Evolutionary conservation across 2,113 vertebrate genomes (phyloP).

Genomic region (Orientallactaga bullata): DNA sequence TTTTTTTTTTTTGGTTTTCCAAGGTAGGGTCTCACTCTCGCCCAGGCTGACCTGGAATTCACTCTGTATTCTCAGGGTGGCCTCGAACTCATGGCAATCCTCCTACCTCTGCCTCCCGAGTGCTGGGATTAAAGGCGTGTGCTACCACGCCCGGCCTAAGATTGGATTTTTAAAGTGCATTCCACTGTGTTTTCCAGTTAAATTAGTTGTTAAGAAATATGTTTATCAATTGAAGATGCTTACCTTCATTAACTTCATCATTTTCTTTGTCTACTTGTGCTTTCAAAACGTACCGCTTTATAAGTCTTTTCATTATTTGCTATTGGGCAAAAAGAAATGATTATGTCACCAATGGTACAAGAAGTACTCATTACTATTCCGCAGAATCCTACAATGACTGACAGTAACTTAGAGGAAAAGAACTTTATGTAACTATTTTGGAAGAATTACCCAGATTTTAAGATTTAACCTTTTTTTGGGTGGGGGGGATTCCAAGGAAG

Average conservation of each 20-base stretch:
- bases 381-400: background rate
- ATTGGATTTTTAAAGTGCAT: background rate
- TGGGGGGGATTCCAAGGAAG: no score
- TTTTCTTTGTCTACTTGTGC: conserved; percentile 96
- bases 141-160: no score
- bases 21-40: no score
- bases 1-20: no score
- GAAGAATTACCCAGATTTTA: background rate
- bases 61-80: no score
- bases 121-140: no score
- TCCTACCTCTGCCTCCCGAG: no score
- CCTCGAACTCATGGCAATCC: no score
- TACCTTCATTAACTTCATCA: conserved; percentile 96
- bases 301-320: conserved; percentile 96
- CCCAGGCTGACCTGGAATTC: no score
- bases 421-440: background rate
- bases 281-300: conserved; percentile 95
- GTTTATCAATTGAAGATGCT: conserved; percentile 57
- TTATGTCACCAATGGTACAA: conserved; percentile 5
- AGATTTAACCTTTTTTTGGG: background rate
- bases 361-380: conserved; percentile 23
- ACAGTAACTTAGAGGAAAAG: background rate
- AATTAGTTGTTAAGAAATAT: background rate
- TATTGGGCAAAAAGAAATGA: conserved; percentile 82
- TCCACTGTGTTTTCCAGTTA: background rate